These are phyloP conservation scores for Drosophila histrio DNA, from an alignment of 2,888 invertebrate species.

Conservation along the genomic window DNA sequence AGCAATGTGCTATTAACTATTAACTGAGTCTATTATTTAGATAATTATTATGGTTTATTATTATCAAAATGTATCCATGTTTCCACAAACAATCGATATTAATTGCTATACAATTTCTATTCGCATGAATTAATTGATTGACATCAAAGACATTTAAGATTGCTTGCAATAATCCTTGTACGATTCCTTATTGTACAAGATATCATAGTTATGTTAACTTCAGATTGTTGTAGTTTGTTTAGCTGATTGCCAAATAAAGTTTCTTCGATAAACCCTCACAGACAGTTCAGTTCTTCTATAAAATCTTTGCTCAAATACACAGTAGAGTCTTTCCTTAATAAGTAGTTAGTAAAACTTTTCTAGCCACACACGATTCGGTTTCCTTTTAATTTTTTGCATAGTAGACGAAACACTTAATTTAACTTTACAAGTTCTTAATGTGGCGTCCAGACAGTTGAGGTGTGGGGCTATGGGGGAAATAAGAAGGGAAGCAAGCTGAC, in stretches of 20 bases:
- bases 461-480: not conserved
- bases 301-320: not conserved
- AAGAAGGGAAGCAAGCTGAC: not conserved
- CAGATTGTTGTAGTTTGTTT: not conserved
- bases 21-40: too few relatives aligned
- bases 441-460: conserved; percentile 66
- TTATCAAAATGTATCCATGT: too few relatives aligned
- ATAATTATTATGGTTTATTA: too few relatives aligned
- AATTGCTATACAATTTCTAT: not conserved
- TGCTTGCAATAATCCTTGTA: too few relatives aligned
- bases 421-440: conserved; percentile 78
- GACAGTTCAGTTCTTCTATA: not conserved
- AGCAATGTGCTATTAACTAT: too few relatives aligned
- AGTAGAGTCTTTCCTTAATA: not conserved
- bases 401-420: conserved; percentile 75
- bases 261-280: not conserved
- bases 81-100: not conserved
- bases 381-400: conserved; percentile 66
- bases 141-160: not conserved
- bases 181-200: not conserved
- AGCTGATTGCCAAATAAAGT: not conserved
- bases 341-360: conserved; percentile 50
- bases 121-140: not conserved
- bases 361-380: conserved; percentile 60
- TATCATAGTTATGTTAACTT: not conserved